phyloP scores from a whole-genome alignment of 2,113 vertebrate genomes.

The Mormyrus lacerda region DNA sequence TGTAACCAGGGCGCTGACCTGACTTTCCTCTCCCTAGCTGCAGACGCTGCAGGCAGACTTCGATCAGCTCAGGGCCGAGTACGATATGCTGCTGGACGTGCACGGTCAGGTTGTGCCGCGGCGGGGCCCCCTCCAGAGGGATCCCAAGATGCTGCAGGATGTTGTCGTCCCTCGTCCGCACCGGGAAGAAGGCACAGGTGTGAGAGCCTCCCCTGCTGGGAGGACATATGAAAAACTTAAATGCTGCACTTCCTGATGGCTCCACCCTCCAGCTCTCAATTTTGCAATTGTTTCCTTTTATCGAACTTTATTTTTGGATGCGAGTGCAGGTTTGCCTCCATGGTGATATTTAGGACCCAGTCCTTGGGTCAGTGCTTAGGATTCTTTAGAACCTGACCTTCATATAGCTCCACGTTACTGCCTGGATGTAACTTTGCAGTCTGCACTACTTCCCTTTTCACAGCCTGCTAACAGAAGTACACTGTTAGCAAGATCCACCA shows the following conservation, averaged over 20 bases:
- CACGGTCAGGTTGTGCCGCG: conserved; percentile 51
- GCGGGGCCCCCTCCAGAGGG: conserved; percentile 33
- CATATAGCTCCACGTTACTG: not conserved
- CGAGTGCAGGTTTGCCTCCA: not conserved
- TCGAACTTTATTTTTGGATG: not conserved
- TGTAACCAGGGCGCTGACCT: not conserved
- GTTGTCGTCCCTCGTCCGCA: conserved; percentile 45
- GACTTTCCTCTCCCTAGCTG: conserved; percentile 44
- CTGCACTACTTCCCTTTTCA: not conserved
- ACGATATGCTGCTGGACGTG: conserved; percentile 61
- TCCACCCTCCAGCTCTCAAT: not conserved
- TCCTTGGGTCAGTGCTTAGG: not conserved
- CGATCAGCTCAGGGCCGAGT: conserved; percentile 56
- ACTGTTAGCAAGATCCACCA: not conserved
- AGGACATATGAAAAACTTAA: not conserved
- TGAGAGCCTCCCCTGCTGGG: not conserved
- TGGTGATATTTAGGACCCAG: not conserved
- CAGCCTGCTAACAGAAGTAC: not conserved
- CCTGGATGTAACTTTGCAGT: not conserved
- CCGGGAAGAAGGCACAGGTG: conserved; percentile 61
- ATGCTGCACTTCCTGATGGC: not conserved
- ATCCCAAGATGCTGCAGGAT: conserved; percentile 47
- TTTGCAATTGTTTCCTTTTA: not conserved
- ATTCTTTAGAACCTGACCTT: not conserved
- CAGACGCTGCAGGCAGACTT: conserved; percentile 58